Evolutionary conservation across 2,113 vertebrate genomes (phyloP).

Genomic region (Macaca nemestrina): DNA sequence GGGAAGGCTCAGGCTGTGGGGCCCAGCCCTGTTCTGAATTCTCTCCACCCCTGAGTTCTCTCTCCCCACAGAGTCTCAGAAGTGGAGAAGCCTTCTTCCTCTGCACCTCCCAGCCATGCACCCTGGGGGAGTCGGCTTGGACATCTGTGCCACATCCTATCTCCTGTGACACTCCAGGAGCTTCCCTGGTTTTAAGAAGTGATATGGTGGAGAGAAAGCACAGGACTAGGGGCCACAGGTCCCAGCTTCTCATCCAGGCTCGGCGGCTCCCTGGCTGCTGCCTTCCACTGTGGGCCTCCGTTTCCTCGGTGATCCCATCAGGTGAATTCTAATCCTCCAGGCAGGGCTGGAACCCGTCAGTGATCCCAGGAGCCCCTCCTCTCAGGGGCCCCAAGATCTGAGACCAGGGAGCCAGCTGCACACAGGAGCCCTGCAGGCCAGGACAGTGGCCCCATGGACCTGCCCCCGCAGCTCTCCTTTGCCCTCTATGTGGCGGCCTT

Average conservation of each 20-base stretch:
- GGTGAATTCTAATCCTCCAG: neutral
- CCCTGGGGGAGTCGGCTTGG: neutral
- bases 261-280: accelerated
- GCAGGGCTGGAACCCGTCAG: neutral
- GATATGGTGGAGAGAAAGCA: neutral
- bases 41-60: neutral
- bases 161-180: accelerated
- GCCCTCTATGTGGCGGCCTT: slow-evolving; percentile 66
- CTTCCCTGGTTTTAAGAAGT: neutral
- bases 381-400: accelerated
- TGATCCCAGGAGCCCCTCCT: neutral
- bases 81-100: neutral
- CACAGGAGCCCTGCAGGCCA: accelerated
- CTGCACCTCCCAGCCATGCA: no score
- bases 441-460: slow-evolving; percentile 42
- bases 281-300: neutral
- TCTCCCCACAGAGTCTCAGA: slow-evolving; percentile 6
- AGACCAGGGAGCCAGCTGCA: neutral
- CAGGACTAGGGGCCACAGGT: accelerated
- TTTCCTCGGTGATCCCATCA: accelerated
- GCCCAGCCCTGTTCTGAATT: neutral
- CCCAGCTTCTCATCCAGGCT: neutral
- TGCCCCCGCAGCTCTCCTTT: slow-evolving; percentile 63
- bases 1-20: accelerated
- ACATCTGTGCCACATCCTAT: accelerated